Evolutionary conservation across 1,140 invertebrate species (phyloP).

Genomic region (Amphibalanus amphitrite): DNA sequence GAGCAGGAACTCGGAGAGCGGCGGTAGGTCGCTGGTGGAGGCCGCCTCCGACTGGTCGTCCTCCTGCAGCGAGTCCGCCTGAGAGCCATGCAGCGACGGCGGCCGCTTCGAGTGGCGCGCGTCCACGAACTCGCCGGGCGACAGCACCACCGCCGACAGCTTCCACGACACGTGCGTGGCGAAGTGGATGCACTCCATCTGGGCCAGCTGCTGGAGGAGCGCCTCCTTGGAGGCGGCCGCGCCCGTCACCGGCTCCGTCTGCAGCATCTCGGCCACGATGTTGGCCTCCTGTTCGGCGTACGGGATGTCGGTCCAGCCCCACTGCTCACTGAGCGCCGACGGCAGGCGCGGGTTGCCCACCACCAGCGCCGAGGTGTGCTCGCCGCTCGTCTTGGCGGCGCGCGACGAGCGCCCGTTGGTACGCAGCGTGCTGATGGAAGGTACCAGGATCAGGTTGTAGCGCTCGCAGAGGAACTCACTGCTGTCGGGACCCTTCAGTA

Average conservation of each 20-base stretch:
- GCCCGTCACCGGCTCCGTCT: constrained; percentile 43
- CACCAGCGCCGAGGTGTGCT: constrained; percentile 39
- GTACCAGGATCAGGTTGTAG: constrained; percentile 69
- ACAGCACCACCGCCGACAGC: constrained; percentile 62
- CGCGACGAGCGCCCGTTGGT: constrained; percentile 12
- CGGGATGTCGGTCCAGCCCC: constrained; percentile 60
- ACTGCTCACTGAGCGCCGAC: constrained; percentile 50
- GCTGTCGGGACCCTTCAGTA: constrained; percentile 37
- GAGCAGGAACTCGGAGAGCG: constrained; percentile 69
- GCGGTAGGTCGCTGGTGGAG: constrained; percentile 43
- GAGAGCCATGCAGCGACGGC: constrained; percentile 22
- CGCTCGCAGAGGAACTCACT: constrained; percentile 67
- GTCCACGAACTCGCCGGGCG: constrained; percentile 37
- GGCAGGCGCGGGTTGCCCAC: constrained; percentile 68
- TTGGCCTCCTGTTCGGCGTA: constrained; percentile 75
- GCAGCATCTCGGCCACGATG: constrained; percentile 76
- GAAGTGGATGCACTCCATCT: constrained; percentile 82
- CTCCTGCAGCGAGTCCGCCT: constrained; percentile 21
- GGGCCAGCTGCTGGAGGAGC: constrained; percentile 58
- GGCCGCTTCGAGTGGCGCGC: constrained; percentile 17
- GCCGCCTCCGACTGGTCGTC: constrained; percentile 27
- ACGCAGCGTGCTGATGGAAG: constrained; percentile 51
- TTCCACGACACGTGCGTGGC: constrained; percentile 87
- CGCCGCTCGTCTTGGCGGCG: constrained; percentile 14
- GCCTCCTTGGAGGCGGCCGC: constrained; percentile 61